Percentiles rank a stretch among this genome's conserved stretches.
Evolutionary conservation across 2,113 vertebrate genomes (phyloP).

Genomic region (Ceyx cyanopectus): DNA sequence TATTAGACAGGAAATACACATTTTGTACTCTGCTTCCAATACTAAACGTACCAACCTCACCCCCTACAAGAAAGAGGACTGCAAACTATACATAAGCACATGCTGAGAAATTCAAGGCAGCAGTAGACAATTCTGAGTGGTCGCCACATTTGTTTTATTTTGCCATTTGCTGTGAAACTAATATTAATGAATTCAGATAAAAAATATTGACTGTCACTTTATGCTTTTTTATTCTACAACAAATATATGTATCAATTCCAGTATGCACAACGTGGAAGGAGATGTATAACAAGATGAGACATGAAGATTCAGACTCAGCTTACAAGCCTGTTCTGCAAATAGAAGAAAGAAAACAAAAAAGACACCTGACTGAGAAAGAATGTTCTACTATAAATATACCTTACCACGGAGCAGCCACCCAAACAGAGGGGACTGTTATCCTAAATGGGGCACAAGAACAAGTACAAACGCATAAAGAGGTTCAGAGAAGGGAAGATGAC

Average conservation of each 20-base stretch:
- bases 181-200: not conserved
- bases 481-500: not conserved
- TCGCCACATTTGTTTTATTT: not conserved
- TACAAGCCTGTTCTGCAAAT: not conserved
- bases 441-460: not conserved
- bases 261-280: not conserved
- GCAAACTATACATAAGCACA: not conserved
- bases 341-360: not conserved
- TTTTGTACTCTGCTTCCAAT: not conserved
- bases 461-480: not conserved
- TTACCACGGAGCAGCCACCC: not conserved
- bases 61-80: not conserved
- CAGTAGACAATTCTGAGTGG: not conserved
- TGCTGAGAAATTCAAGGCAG: not conserved
- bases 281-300: not conserved
- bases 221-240: not conserved
- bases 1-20: not conserved
- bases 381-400: not conserved
- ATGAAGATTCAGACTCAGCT: not conserved
- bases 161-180: not conserved
- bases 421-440: not conserved
- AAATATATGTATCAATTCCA: not conserved
- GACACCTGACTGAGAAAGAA: not conserved
- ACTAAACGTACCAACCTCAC: not conserved
- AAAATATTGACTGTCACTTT: not conserved